Evolutionary conservation across 2,113 vertebrate genomes (phyloP).

Genomic region (Chlamydotis undulata): DNA sequence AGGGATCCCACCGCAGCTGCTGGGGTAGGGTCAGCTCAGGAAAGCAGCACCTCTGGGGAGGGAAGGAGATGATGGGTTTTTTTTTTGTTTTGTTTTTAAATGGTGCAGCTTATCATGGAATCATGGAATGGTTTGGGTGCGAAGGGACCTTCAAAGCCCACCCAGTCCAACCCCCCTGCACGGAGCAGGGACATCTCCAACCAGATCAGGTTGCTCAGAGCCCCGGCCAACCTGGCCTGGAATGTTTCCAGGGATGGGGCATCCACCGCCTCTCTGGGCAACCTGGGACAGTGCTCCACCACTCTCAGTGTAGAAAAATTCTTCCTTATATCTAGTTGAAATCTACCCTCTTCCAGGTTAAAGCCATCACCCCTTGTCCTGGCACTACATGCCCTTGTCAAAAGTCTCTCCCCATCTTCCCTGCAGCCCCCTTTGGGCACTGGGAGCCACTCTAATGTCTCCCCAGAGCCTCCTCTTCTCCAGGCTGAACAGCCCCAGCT

Average conservation of each 20-base stretch:
- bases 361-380: background rate
- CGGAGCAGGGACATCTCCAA: background rate
- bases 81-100: background rate
- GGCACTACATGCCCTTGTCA: background rate
- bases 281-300: background rate
- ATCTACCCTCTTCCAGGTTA: background rate
- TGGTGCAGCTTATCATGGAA: background rate
- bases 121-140: background rate
- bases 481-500: background rate
- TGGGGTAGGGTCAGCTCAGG: background rate
- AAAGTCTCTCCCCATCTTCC: background rate
- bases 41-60: accelerated
- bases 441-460: accelerated
- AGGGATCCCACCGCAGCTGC: background rate
- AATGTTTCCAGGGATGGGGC: background rate
- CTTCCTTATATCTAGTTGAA: background rate
- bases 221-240: background rate
- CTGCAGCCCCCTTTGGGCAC: too few relatives aligned
- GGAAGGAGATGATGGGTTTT: background rate
- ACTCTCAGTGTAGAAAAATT: accelerated
- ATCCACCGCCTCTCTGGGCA: background rate
- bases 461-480: background rate
- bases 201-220: background rate
- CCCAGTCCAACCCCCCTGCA: background rate
- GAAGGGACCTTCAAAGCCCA: too few relatives aligned